phyloP scores from a whole-genome alignment of 1,140 invertebrate species.

The Tetragnatha versicolor region DNA sequence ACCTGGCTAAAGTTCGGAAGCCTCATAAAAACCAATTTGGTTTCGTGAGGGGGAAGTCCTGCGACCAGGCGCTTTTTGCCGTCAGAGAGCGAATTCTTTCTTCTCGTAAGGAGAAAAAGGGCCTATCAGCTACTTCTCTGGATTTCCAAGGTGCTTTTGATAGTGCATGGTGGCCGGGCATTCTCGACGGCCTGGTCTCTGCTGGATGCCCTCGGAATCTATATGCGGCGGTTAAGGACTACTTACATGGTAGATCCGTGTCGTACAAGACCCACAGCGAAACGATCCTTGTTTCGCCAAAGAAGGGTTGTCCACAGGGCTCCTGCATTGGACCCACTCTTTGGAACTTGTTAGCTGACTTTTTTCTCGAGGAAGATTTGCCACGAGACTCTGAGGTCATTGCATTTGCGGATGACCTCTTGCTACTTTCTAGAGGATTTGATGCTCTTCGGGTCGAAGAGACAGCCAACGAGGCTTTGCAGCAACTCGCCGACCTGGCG shows the following conservation, averaged over 20 bases:
- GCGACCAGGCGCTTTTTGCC: background rate
- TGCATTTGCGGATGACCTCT: no score
- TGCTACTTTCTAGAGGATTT: no score
- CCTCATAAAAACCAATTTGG: background rate
- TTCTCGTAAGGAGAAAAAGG: background rate
- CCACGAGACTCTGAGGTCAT: no score
- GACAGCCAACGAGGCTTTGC: no score
- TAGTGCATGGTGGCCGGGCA: background rate
- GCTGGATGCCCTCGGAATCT: background rate
- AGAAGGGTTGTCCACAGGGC: no score
- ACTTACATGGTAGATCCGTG: background rate
- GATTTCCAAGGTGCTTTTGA: background rate
- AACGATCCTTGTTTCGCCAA: no score
- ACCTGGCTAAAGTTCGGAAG: background rate
- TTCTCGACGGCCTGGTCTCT: background rate
- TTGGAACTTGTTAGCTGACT: no score
- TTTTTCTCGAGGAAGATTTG: no score
- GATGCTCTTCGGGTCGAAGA: no score
- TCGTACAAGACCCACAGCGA: background rate
- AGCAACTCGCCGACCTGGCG: no score
- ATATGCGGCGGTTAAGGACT: background rate
- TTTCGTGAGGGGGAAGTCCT: background rate
- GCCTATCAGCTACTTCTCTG: background rate
- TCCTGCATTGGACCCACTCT: no score
- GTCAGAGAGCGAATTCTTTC: background rate